Evolutionary conservation across 2,797 vertebrate genomes (phyloP).

Genomic region (Cuculus canorus): DNA sequence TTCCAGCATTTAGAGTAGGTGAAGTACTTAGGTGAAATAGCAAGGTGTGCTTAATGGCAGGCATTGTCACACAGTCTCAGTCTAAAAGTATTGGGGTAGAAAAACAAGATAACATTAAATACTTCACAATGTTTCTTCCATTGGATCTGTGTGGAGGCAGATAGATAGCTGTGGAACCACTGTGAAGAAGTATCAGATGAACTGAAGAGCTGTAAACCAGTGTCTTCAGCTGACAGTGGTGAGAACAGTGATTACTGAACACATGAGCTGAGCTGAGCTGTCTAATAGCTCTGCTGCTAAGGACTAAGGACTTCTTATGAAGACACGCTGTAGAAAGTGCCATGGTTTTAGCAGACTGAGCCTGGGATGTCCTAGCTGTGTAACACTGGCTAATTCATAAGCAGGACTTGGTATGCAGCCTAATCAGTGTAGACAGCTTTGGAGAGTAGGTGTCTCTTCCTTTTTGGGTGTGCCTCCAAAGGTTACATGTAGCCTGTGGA

Average conservation of each 20-base stretch:
- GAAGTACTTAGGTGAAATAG: not conserved
- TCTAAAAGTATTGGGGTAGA: not conserved
- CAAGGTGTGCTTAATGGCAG: not conserved
- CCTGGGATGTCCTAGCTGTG: not conserved
- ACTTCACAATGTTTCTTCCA: not conserved
- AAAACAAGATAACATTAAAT: not conserved
- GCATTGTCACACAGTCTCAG: not conserved
- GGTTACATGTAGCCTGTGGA: not conserved
- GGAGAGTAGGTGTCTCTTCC: not conserved
- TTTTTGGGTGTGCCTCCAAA: not conserved
- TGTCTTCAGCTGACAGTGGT: not conserved
- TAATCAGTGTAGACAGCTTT: not conserved
- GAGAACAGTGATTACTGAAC: not conserved
- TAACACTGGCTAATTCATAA: not conserved
- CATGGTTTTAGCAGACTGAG: not conserved
- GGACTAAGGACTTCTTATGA: no score
- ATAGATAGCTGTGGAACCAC: not conserved
- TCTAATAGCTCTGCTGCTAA: not conserved
- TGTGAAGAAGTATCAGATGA: not conserved
- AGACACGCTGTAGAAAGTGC: not conserved
- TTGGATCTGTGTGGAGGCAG: not conserved
- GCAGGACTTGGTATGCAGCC: not conserved
- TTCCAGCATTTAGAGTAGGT: not conserved
- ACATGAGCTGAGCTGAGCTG: not conserved
- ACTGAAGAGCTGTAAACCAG: not conserved